phyloP scores from a whole-genome alignment of 2,888 invertebrate species.

The Orthosia gothica region DNA sequence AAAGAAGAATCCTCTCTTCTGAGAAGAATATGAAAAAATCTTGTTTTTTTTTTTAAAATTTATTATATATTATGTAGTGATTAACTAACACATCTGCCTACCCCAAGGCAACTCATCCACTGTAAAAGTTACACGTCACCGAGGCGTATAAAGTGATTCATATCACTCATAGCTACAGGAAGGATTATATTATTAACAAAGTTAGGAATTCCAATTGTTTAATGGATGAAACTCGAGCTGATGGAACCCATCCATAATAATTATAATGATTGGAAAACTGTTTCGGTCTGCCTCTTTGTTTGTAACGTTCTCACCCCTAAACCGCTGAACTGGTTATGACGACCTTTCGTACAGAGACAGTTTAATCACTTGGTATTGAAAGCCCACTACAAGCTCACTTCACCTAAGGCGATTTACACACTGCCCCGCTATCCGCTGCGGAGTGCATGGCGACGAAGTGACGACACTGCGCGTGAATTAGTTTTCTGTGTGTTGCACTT shows the following conservation, averaged over 20 bases:
- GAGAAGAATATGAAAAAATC: too few species aligned
- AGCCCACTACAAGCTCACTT: too few species aligned
- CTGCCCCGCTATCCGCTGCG: too few species aligned
- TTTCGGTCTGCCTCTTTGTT: constrained; percentile 1
- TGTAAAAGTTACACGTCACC: constrained; percentile 5
- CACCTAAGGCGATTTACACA: too few species aligned
- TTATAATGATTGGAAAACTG: not conserved
- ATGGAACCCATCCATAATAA: not conserved
- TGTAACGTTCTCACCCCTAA: not conserved
- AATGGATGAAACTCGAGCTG: constrained; percentile 27
- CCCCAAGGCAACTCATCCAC: constrained; percentile 3
- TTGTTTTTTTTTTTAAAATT: too few species aligned
- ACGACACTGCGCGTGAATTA: too few species aligned
- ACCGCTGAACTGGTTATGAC: not conserved
- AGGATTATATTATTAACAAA: constrained; percentile 27
- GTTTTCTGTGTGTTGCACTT: too few species aligned
- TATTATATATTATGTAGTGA: too few species aligned
- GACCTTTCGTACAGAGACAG: too few species aligned
- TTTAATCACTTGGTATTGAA: too few species aligned
- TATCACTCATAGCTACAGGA: not conserved
- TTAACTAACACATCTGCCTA: not conserved
- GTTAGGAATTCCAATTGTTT: constrained; percentile 50
- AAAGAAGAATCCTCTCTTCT: too few species aligned
- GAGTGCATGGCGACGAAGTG: too few species aligned
- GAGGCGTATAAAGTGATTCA: constrained; percentile 14